These are phyloP conservation scores for Brachycybe producta DNA, from an alignment of 2,888 invertebrate genomes.

Conservation along the genomic window DNA sequence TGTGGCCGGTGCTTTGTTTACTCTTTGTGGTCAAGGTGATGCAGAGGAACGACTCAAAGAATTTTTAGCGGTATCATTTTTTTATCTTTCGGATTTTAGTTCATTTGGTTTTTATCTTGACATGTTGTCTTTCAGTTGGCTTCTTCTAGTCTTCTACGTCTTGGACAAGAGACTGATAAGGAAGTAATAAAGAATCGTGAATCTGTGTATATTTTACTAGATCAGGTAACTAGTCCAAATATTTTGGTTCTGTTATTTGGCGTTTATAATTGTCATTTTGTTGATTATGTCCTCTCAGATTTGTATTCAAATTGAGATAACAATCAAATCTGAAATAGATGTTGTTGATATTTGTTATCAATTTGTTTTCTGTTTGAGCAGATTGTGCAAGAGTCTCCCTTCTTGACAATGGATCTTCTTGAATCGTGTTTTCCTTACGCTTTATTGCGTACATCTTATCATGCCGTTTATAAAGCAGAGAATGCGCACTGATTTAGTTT, in stretches of 20 bases:
- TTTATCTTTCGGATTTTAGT: neutral
- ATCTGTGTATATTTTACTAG: slow-evolving; percentile 88
- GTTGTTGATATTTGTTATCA: slow-evolving; percentile 4
- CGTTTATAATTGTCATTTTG: neutral
- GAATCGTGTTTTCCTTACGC: slow-evolving; percentile 99
- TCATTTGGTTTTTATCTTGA: slow-evolving; percentile 11
- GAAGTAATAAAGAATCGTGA: slow-evolving; percentile 88
- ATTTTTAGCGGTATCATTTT: slow-evolving; percentile 47
- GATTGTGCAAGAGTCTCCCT: slow-evolving; percentile 96
- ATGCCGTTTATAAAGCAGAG: slow-evolving; percentile 62
- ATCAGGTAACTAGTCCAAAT: slow-evolving; percentile 43
- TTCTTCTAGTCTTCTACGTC: slow-evolving; percentile 81
- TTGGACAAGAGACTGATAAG: slow-evolving; percentile 91
- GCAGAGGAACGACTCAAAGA: slow-evolving; percentile 97
- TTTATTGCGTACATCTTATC: slow-evolving; percentile 92
- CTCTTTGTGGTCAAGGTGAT: slow-evolving; percentile 88
- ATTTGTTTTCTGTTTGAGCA: slow-evolving; percentile 31
- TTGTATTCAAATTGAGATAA: neutral
- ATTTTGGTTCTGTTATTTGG: slow-evolving; percentile 7
- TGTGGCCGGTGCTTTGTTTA: slow-evolving; percentile 91
- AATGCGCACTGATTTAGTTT: slow-evolving; percentile 18
- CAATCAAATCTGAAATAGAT: neutral
- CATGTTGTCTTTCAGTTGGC: slow-evolving; percentile 48
- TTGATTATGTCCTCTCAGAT: neutral
- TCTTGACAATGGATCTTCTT: slow-evolving; percentile 92